phyloP scores from a whole-genome alignment of 2,888 invertebrate species.

The Malthinus seriepunctatus region DNA sequence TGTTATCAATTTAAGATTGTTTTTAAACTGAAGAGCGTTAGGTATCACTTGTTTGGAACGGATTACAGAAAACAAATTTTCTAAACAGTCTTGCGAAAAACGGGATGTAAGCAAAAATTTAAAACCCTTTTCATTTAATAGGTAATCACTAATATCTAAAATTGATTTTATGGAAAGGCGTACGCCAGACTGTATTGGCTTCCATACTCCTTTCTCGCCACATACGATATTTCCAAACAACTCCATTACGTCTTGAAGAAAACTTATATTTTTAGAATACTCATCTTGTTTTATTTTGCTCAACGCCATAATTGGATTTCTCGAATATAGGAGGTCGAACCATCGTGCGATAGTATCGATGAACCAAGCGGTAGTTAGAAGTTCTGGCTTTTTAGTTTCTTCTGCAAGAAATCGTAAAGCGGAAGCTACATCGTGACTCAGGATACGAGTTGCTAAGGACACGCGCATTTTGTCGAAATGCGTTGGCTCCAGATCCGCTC shows the following conservation, averaged over 20 bases:
- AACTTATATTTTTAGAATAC: not conserved
- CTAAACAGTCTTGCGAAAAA: constrained; percentile 5
- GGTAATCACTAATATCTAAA: too few species aligned
- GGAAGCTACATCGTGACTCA: not conserved
- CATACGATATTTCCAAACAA: not conserved
- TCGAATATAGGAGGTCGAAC: too few species aligned
- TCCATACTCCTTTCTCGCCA: not conserved
- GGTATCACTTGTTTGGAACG: too few species aligned
- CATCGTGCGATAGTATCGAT: too few species aligned
- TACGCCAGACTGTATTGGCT: too few species aligned
- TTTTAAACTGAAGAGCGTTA: too few species aligned
- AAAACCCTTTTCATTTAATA: too few species aligned
- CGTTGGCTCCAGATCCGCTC: not conserved
- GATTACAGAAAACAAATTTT: constrained; percentile 5
- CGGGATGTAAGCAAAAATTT: not conserved
- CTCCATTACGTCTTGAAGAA: not conserved
- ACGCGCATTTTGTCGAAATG: not conserved
- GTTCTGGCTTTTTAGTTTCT: too few species aligned
- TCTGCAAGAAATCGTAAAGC: too few species aligned
- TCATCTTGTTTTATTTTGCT: not conserved
- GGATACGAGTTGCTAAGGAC: not conserved
- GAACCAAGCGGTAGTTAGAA: too few species aligned
- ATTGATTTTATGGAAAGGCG: too few species aligned
- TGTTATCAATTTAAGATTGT: too few species aligned
- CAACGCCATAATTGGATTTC: not conserved